These are phyloP conservation scores for Spatula versicolor DNA, from an alignment of 2,797 vertebrate genomes.

Conservation along the genomic window DNA sequence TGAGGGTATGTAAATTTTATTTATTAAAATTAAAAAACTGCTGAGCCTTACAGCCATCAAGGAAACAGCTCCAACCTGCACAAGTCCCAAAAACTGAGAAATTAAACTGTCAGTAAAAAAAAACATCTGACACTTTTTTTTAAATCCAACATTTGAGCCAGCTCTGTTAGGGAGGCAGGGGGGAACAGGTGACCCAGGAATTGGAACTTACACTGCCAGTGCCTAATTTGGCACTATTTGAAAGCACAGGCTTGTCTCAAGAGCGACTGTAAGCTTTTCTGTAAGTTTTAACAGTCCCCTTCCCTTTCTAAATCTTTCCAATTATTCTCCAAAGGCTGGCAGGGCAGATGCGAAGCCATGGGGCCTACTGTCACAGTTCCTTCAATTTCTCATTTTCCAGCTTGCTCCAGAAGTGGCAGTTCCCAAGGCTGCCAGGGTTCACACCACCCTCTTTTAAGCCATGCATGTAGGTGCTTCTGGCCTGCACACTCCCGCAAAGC, in stretches of 20 bases:
- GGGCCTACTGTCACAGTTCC: not conserved
- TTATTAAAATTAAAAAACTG: not conserved
- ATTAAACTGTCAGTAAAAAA: not conserved
- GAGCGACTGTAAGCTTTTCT: not conserved
- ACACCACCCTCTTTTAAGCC: not conserved
- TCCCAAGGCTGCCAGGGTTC: not conserved
- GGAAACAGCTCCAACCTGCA: not conserved
- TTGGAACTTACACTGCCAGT: not conserved
- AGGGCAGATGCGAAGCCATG: not conserved
- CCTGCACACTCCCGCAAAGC: not conserved
- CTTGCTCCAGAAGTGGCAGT: not conserved
- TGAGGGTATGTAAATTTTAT: not conserved
- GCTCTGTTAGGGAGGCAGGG: not conserved
- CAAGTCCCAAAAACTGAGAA: not conserved
- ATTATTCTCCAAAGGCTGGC: not conserved
- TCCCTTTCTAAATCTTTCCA: not conserved
- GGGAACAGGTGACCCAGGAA: constrained; percentile 24
- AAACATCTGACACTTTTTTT: not conserved
- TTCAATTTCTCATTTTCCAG: not conserved
- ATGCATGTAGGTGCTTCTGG: not conserved
- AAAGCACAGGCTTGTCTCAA: not conserved
- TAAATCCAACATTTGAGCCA: not conserved
- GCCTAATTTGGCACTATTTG: not conserved
- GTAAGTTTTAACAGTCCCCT: not conserved
- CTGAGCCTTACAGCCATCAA: not conserved